These are phyloP conservation scores for Meteorus colon DNA, from an alignment of 2,888 invertebrate species.

Conservation along the genomic window DNA sequence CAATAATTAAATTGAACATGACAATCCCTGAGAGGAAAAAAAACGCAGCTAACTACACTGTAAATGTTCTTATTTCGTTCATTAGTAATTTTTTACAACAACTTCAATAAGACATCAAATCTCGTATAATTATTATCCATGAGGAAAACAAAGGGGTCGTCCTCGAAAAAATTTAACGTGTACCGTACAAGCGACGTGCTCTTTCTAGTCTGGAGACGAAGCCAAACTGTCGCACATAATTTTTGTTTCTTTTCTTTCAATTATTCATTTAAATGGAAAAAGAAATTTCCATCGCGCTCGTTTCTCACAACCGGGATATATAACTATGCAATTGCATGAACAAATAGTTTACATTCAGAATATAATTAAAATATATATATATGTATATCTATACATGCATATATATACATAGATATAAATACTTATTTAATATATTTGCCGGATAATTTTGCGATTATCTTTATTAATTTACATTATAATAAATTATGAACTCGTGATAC, in stretches of 20 bases:
- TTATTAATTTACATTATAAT: not conserved
- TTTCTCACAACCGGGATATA: not conserved
- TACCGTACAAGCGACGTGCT: conserved; percentile 53
- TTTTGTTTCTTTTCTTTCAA: conserved; percentile 32
- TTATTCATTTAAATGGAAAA: not conserved
- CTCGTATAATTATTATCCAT: not conserved
- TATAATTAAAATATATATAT: not conserved
- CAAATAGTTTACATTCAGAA: not conserved
- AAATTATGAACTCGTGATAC: not conserved
- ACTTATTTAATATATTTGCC: conserved; percentile 18
- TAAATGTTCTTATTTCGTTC: not conserved
- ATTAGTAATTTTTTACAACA: not conserved
- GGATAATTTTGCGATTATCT: not conserved
- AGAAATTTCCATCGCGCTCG: not conserved
- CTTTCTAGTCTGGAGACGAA: conserved; percentile 70
- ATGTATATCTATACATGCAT: not conserved
- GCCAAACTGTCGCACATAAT: conserved; percentile 57
- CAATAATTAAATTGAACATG: conserved; percentile 58
- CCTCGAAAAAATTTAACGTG: conserved; percentile 51
- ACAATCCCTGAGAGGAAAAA: not conserved
- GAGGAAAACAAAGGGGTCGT: conserved; percentile 3
- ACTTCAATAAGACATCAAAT: not conserved
- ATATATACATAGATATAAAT: not conserved
- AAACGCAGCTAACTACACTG: conserved; percentile 2
- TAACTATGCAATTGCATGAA: conserved; percentile 1